Evolutionary conservation across 2,113 vertebrate species (phyloP), one percentile per base, ranked within the genome.

Genomic region (Oenanthe oenanthe): DNA sequence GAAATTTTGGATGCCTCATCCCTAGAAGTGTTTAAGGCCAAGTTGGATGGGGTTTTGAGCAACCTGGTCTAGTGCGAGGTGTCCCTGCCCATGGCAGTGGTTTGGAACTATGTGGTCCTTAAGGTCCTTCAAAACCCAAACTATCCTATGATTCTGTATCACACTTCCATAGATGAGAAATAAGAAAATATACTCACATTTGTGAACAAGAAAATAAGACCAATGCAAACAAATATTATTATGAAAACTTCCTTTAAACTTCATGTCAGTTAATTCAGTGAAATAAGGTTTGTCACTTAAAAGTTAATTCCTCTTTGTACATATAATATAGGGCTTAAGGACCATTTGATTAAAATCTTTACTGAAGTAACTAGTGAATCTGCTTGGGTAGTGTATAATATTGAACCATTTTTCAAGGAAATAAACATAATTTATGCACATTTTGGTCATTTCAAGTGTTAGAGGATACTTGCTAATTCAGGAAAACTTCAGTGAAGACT

Each of bases 91-190:
- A 6, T 51, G 60, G 32, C 38, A 88, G 18, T 38, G 7, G 2
- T 12, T 32, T 51, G 36, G 45, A 51, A 7, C n/a, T 53, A 3
- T 0, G 0, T 53, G 12, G 11, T 25, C 25, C 67, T 81, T 21
- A 25, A 47, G 13, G 7, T 25, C 9, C 13, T 38, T 61, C 47
- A 40, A 56, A 70, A 7, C 47, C 28, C 28, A 47, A 9, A 21
- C 25, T 40, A 4, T 31, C 13, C 40, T 42, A 0, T 47, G 13
- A 34, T 25, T 68, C 15, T 76, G 2, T 40, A 45, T 74, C 25
- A 21, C 17, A 13, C 28, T 58, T 67, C 17, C 45, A 21, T 31
- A 17, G 19, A 17, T 47, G 21, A 79, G 67, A 56, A 43, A 72
- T 29, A 76, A 80, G 36, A 80, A 79, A 70, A 47, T 38, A 53